A percentile compares a stretch with the other conserved stretches of the same genome.
Conservation (phyloP, 2,888 invertebrate species). For the Anthoptus insignis region DNA sequence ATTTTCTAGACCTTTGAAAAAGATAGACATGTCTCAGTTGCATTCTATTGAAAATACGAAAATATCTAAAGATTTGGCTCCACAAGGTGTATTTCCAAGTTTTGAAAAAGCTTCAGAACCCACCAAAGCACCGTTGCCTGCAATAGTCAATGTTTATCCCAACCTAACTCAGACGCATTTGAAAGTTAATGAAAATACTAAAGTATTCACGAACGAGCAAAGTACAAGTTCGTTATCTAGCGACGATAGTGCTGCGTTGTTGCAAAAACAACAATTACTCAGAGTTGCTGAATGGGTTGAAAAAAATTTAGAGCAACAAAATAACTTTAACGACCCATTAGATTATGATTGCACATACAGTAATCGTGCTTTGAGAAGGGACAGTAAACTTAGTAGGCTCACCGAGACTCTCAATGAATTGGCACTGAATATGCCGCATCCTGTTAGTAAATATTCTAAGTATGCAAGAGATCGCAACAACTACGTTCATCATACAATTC, state of each 20-base stretch:
- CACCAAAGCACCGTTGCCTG: conserved; percentile 66
- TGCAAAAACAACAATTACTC: conserved; percentile 88
- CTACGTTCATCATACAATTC: conserved; percentile 63
- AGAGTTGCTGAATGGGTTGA: conserved; percentile 94
- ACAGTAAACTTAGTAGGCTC: conserved; percentile 71
- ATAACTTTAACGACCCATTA: conserved; percentile 75
- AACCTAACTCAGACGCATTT: conserved; percentile 82
- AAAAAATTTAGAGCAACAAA: conserved; percentile 86
- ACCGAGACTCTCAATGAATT: conserved; percentile 79
- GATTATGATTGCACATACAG: conserved; percentile 75
- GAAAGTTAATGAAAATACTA: conserved; percentile 78
- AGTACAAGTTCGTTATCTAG: conserved; percentile 84
- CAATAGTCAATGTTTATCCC: conserved; percentile 81
- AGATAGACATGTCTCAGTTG: conserved; percentile 81
- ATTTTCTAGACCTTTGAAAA: conserved; percentile 70
- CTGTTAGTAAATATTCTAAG: conserved; percentile 80
- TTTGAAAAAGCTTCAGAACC: conserved; percentile 64
- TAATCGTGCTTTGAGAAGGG: conserved; percentile 65
- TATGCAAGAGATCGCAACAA: conserved; percentile 67
- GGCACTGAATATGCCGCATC: conserved; percentile 82
- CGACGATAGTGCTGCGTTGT: conserved; percentile 83
- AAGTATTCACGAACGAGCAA: conserved; percentile 80
- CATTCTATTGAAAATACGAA: conserved; percentile 80
- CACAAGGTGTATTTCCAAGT: conserved; percentile 60
- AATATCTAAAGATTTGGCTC: conserved; percentile 81